phyloP scores from a whole-genome alignment of 2,113 vertebrate species.

The Passer domesticus region DNA sequence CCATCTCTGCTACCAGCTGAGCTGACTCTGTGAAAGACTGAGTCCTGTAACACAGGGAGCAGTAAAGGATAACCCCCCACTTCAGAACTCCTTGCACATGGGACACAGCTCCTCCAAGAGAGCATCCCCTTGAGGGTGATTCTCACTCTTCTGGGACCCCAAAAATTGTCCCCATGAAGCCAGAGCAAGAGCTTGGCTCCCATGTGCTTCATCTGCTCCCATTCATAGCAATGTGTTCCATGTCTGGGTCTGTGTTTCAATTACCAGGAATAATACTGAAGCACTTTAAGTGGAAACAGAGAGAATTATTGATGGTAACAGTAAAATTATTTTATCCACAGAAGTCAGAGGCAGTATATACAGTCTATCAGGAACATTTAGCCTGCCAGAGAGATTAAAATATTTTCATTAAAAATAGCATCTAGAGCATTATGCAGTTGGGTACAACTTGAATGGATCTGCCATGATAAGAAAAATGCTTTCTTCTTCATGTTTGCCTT shows the following conservation, averaged over 20 bases:
- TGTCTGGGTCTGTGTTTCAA: not conserved
- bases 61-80: not conserved
- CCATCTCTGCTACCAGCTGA: not conserved
- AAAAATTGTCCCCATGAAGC: not conserved
- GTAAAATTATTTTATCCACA: conserved; percentile 2
- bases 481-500: not conserved
- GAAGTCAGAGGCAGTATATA: not conserved
- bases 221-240: not conserved
- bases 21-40: not conserved
- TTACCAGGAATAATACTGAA: not conserved
- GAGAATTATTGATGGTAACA: conserved; percentile 13
- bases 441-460: not conserved
- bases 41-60: not conserved
- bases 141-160: accelerated
- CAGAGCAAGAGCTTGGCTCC: not conserved
- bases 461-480: not conserved
- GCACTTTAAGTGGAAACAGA: not conserved
- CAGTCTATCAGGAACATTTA: not conserved
- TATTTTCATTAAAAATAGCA: not conserved
- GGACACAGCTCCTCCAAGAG: not conserved
- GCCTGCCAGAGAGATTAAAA: not conserved
- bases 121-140: not conserved
- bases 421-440: not conserved
- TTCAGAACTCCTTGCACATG: not conserved
- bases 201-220: not conserved